Evolutionary conservation across 2,888 invertebrate species (phyloP), one percentile per base, ranked within the genome.

Genomic region (Volucella inflata): DNA sequence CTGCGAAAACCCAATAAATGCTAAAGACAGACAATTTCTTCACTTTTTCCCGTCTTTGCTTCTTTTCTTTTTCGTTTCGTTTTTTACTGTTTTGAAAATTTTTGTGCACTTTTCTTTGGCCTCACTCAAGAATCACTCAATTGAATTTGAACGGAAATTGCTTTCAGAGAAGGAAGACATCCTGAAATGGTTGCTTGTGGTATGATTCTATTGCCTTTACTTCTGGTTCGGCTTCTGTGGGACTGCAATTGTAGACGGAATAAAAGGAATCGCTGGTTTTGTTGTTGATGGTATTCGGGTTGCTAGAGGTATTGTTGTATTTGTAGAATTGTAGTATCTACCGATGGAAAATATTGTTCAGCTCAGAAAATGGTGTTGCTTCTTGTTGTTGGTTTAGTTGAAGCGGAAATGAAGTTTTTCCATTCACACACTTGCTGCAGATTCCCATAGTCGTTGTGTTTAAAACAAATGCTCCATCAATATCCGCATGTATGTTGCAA

Each of bases 91-190:
- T 30, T 30, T 6, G 30, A 30, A 30, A 30, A 30, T 30, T 4
- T 30, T 30, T 30, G 30, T 30, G 30, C 30, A 30, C 30, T 30
- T 40, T 72, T 10, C 60, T 21, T 59, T 48, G 40, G 67, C 48
- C 60, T 71, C 67, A 36, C 64, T 59, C 68, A 79, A 83, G 70
- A 70, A 68, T 75, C 83, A 59, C 74, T 75, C 83, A 79, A 84
- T 84, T 84, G 79, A 80, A 84, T 84, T 84, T 84, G 70, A 84
- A 84, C 83, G 79, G 79, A 84, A 84, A 84, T 84, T 84, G 79
- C 79, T 84, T 84, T 84, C 80, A 70, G 51, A 79, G 59, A 70
- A 59, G 65, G 77, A 82, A 80, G 74, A 78, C 79, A 79, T 79
- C 74, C 62, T 74, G 71, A 79, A 83, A 64, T 68, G 79, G 68